Conservation (phyloP, 1,140 invertebrate genomes). For the Zophobas atratus region DNA sequence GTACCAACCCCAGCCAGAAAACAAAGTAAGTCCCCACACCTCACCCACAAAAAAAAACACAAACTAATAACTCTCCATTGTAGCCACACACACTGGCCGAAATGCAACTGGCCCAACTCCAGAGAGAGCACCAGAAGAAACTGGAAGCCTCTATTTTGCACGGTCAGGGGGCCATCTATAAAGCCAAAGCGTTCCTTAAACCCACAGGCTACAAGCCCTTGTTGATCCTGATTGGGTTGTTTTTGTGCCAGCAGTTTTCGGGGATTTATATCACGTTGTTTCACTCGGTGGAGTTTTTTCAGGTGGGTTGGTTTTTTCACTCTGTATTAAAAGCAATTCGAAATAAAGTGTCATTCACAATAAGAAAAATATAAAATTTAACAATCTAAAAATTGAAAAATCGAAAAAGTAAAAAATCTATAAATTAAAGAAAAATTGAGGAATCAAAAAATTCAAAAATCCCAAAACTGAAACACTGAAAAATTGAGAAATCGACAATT, state of each 20-base stretch:
- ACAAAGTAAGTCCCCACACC: constrained; percentile 59
- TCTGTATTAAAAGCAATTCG: too few relatives aligned
- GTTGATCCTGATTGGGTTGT: constrained; percentile 71
- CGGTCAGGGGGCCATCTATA: constrained; percentile 63
- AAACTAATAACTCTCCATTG: constrained; percentile 38
- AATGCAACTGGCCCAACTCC: constrained; percentile 66
- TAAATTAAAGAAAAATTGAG: too few relatives aligned
- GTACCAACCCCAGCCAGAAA: constrained; percentile 64
- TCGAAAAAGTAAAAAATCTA: too few relatives aligned
- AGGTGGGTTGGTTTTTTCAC: constrained; percentile 64
- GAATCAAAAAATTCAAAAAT: too few relatives aligned
- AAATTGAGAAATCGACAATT: too few relatives aligned
- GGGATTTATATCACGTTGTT: constrained; percentile 81
- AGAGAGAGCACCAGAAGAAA: constrained; percentile 68
- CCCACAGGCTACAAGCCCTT: constrained; percentile 76
- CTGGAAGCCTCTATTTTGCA: constrained; percentile 56
- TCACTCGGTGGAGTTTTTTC: constrained; percentile 77
- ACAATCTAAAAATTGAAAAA: too few relatives aligned
- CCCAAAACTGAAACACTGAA: too few relatives aligned
- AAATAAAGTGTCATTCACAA: too few relatives aligned
- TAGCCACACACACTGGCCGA: constrained; percentile 62
- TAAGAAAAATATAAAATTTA: too few relatives aligned
- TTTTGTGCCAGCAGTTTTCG: constrained; percentile 75
- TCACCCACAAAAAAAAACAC: constrained; percentile 9
- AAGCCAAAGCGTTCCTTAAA: constrained; percentile 65